Percentiles rank a stretch among this genome's conserved stretches.
These are phyloP conservation scores for Lasaia peninsularis DNA, from an alignment of 1,140 invertebrate species.

Conservation along the genomic window DNA sequence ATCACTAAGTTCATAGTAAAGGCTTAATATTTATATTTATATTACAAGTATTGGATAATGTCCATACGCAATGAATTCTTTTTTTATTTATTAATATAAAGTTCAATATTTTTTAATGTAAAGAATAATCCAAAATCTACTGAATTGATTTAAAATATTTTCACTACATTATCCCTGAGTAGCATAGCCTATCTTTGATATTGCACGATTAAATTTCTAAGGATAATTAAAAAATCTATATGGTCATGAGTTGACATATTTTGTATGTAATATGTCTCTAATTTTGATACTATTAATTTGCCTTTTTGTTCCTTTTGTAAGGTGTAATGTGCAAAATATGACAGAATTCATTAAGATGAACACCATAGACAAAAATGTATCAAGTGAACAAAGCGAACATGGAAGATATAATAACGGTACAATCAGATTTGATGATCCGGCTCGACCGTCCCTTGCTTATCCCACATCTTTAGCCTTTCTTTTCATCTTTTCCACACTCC, in stretches of 20 bases:
- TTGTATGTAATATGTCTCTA: background rate
- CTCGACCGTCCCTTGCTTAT: slow-evolving; percentile 39
- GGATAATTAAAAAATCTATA: background rate
- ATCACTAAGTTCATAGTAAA: too few relatives aligned
- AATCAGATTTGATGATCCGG: slow-evolving; percentile 35
- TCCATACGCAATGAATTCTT: too few relatives aligned
- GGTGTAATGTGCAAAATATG: background rate
- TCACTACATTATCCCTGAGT: too few relatives aligned
- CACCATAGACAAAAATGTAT: background rate
- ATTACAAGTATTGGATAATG: too few relatives aligned
- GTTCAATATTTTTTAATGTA: too few relatives aligned
- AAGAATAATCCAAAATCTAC: too few relatives aligned
- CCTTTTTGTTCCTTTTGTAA: background rate
- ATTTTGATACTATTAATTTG: slow-evolving; percentile 3
- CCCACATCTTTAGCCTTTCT: slow-evolving; percentile 44
- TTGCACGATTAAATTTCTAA: too few relatives aligned
- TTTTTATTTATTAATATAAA: too few relatives aligned
- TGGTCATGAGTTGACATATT: background rate
- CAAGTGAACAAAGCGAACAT: background rate
- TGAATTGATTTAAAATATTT: too few relatives aligned
- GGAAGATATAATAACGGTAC: slow-evolving; percentile 12
- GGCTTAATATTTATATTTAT: too few relatives aligned
- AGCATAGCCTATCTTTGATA: too few relatives aligned
- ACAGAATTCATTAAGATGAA: slow-evolving; percentile 1
- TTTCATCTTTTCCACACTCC: slow-evolving; percentile 50